Percentiles rank a stretch among this genome's conserved stretches.
Conservation (phyloP, 1,140 invertebrate species). For the Diorhabda sublineata region DNA sequence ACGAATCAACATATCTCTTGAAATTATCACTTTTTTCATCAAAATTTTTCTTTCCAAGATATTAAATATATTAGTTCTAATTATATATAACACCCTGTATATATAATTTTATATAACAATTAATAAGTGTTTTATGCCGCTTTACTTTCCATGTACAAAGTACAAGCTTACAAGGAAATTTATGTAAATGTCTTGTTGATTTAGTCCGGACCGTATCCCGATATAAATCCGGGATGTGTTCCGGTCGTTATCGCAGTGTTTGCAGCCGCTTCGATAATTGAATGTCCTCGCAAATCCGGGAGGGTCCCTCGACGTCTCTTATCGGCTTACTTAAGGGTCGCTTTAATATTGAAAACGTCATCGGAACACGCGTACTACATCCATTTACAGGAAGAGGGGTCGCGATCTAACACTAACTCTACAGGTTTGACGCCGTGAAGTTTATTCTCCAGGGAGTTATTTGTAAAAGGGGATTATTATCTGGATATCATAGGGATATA, state of each 20-base stretch:
- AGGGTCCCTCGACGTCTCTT: constrained; percentile 24
- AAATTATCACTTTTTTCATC: no score
- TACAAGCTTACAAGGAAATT: not conserved
- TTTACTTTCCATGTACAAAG: not conserved
- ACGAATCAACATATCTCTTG: no score
- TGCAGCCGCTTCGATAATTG: constrained; percentile 28
- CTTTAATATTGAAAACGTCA: constrained; percentile 31
- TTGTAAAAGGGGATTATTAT: no score
- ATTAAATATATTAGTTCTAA: no score
- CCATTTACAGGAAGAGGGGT: constrained; percentile 23
- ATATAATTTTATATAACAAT: no score
- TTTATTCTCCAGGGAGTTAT: no score
- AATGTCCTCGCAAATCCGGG: constrained; percentile 30
- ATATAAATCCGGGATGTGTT: constrained; percentile 34
- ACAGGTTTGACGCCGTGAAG: not conserved
- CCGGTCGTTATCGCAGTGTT: constrained; percentile 28
- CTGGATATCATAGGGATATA: no score
- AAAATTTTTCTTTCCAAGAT: no score
- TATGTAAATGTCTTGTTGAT: not conserved
- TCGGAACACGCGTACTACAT: constrained; percentile 27
- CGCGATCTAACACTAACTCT: constrained; percentile 11
- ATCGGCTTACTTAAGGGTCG: constrained; percentile 25
- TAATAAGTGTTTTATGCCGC: no score
- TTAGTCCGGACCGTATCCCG: constrained; percentile 13
- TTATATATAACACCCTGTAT: no score